A percentile compares a stretch with the other conserved stretches of the same genome.
These are phyloP conservation scores for Caerostris darwini DNA, from an alignment of 1,140 invertebrate species.

Conservation along the genomic window DNA sequence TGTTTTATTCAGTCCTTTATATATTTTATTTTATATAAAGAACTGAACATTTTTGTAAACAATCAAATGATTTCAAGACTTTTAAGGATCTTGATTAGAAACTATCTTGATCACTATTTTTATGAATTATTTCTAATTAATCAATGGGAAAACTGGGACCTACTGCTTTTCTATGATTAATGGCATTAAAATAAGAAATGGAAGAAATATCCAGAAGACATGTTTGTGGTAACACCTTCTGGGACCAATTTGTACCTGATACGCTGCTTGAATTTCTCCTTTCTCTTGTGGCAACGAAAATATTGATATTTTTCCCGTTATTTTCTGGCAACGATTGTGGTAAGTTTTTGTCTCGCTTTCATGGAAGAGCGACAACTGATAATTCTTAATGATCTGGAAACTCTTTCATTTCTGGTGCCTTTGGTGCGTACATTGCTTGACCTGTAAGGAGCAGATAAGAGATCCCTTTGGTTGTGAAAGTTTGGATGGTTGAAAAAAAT, in stretches of 20 bases:
- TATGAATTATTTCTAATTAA: background rate
- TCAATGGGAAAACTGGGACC: background rate
- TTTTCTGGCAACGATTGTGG: background rate
- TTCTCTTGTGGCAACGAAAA: background rate
- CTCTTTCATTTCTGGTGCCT: slow-evolving; percentile 16
- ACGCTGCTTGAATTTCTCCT: background rate
- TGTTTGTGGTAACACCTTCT: background rate
- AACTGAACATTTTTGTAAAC: too few species aligned
- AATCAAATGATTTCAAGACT: too few species aligned
- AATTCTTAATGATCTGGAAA: slow-evolving; percentile 14
- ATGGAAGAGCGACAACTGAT: background rate
- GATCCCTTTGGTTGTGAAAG: background rate
- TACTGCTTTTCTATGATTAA: background rate
- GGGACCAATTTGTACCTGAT: background rate
- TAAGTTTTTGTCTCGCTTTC: background rate
- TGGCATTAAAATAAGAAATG: background rate
- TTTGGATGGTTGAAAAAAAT: background rate
- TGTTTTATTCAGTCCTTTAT: too few species aligned
- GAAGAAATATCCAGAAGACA: background rate
- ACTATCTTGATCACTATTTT: background rate
- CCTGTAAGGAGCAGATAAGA: slow-evolving; percentile 1
- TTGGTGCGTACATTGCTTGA: background rate
- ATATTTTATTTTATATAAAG: too few species aligned
- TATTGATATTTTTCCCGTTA: slow-evolving; percentile 3
- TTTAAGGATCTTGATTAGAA: too few species aligned